Evolutionary conservation across 2,797 vertebrate species (phyloP).

Genomic region (Chelon labrosus): DNA sequence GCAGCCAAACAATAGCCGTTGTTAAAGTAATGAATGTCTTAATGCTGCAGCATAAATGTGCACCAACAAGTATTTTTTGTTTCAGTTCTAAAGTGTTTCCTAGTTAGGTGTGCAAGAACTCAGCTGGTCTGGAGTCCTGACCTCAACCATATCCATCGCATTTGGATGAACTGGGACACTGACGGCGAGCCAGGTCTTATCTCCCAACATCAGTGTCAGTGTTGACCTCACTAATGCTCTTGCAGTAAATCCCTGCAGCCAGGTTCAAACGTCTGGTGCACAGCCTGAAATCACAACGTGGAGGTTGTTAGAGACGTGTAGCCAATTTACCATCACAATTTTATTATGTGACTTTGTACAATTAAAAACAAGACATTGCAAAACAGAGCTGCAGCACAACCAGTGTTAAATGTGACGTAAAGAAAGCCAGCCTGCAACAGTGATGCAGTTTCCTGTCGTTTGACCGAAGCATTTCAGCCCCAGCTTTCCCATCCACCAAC

Average conservation of each 20-base stretch:
- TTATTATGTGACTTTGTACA: conserved; percentile 86
- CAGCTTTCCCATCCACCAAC: conserved; percentile 24
- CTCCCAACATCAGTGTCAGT: not conserved
- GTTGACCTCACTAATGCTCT: not conserved
- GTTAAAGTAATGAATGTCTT: not conserved
- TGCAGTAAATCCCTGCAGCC: conserved; percentile 2
- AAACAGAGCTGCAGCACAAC: conserved; percentile 91
- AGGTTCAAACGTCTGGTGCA: not conserved
- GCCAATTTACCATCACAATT: conserved; percentile 77
- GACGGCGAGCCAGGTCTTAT: not conserved
- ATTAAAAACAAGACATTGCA: conserved; percentile 74
- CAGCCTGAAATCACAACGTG: conserved; percentile 8
- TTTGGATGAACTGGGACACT: not conserved
- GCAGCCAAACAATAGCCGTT: no score
- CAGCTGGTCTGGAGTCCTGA: not conserved
- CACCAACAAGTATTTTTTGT: not conserved
- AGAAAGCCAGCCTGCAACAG: conserved; percentile 44
- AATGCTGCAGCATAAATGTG: not conserved
- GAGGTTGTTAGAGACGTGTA: not conserved
- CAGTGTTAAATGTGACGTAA: conserved; percentile 89
- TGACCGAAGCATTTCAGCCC: not conserved
- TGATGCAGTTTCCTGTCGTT: conserved; percentile 38
- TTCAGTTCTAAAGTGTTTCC: not conserved
- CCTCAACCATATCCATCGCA: not conserved
- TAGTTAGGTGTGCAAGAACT: not conserved